Evolutionary conservation across 2,888 invertebrate genomes (phyloP).

Genomic region (Scaeva pyrastri): DNA sequence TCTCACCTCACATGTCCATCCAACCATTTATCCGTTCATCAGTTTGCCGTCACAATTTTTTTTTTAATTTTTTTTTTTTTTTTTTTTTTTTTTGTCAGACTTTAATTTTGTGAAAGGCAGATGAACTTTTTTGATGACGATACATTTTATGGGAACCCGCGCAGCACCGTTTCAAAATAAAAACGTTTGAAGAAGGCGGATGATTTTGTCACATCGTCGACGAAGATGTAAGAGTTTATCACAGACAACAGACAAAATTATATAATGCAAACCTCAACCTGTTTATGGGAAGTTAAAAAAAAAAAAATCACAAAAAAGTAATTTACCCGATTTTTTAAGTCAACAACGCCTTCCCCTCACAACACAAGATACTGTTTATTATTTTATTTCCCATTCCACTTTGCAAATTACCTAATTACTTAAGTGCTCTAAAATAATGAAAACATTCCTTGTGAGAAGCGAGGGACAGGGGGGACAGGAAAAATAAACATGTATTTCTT

Average conservation of each 20-base stretch:
- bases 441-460: conserved; percentile 7
- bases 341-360: conserved; percentile 9
- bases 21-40: background rate
- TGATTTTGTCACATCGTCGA: conserved; percentile 27
- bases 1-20: conserved; percentile 30
- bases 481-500: background rate
- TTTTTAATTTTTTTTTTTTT: background rate
- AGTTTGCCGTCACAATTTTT: background rate
- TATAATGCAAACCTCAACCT: conserved; percentile 14
- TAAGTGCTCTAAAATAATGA: conserved; percentile 29
- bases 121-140: conserved; percentile 26
- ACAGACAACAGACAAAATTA: conserved; percentile 1
- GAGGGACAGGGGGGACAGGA: background rate
- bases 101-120: conserved; percentile 31
- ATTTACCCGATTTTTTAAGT: background rate
- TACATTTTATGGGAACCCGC: background rate
- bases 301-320: background rate
- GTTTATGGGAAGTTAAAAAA: background rate
- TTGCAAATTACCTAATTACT: conserved; percentile 29
- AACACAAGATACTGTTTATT: background rate
- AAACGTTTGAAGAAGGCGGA: conserved; percentile 3
- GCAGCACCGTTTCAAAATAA: background rate
- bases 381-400: conserved; percentile 30
- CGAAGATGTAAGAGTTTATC: background rate
- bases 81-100: background rate